A percentile compares a stretch with the other conserved stretches of the same genome.
Conservation (phyloP, 2,113 vertebrate genomes). For the Cavia aperea region DNA sequence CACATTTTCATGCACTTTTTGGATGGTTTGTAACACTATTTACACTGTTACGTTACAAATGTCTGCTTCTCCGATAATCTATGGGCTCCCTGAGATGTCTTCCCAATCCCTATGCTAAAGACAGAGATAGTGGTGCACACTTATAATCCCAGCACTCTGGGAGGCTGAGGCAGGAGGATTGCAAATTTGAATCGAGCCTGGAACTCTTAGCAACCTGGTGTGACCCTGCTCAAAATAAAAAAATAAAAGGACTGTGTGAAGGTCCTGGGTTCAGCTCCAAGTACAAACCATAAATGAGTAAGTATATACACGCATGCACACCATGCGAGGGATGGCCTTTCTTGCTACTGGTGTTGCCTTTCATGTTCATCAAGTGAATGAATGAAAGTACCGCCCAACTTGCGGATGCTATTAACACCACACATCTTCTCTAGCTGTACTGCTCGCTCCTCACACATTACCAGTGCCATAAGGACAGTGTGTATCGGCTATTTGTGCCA, state of each 20-base stretch:
- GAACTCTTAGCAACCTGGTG: background rate
- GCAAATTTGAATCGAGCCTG: background rate
- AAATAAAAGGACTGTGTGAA: background rate
- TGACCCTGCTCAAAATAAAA: background rate
- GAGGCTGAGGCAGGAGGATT: background rate
- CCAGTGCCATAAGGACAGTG: background rate
- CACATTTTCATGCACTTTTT: background rate
- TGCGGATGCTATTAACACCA: background rate
- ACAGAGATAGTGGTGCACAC: background rate
- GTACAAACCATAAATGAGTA: background rate
- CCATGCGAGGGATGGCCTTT: background rate
- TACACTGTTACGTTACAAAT: background rate
- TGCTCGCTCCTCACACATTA: background rate
- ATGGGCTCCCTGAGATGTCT: background rate
- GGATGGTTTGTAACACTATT: background rate
- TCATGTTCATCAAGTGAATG: background rate
- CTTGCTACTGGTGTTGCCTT: background rate
- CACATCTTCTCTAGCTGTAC: rapidly evolving
- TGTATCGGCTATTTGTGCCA: rapidly evolving
- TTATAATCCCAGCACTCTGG: background rate
- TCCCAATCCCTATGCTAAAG: background rate
- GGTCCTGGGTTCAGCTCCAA: background rate
- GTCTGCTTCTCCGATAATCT: background rate
- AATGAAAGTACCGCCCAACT: background rate
- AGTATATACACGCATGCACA: background rate